Conservation (phyloP, 2,797 vertebrate species). For the Hylomyscus alleni region DNA sequence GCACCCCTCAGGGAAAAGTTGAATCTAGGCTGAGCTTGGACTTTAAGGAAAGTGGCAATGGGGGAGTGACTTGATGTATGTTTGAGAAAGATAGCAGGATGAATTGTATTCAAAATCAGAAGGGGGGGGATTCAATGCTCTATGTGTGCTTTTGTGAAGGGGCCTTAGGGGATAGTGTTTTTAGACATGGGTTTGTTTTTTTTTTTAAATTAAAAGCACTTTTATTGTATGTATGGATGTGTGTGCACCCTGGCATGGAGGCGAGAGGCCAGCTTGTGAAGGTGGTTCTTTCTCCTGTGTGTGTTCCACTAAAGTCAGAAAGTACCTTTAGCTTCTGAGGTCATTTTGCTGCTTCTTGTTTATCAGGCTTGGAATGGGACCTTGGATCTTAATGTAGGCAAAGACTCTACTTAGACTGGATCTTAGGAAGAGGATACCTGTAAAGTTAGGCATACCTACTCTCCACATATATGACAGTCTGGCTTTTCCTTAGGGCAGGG, state of each 20-base stretch:
- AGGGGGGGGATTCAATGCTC: too few species aligned
- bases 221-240: not conserved
- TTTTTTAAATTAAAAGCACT: not conserved
- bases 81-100: conserved; percentile 48
- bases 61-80: not conserved
- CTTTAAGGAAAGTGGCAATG: conserved; percentile 44
- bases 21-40: not conserved
- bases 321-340: not conserved
- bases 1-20: not conserved
- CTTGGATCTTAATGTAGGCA: not conserved
- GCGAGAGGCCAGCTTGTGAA: not conserved
- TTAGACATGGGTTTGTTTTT: not conserved
- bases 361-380: not conserved
- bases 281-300: not conserved
- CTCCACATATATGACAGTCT: not conserved
- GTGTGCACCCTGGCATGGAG: not conserved
- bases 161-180: not conserved
- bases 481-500: not conserved
- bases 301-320: not conserved
- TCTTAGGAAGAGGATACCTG: not conserved
- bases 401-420: not conserved
- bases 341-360: not conserved
- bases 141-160: not conserved
- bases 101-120: not conserved
- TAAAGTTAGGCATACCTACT: not conserved